These are phyloP conservation scores for Solenodon paradoxus DNA, from an alignment of 2,113 vertebrate genomes.

Conservation along the genomic window DNA sequence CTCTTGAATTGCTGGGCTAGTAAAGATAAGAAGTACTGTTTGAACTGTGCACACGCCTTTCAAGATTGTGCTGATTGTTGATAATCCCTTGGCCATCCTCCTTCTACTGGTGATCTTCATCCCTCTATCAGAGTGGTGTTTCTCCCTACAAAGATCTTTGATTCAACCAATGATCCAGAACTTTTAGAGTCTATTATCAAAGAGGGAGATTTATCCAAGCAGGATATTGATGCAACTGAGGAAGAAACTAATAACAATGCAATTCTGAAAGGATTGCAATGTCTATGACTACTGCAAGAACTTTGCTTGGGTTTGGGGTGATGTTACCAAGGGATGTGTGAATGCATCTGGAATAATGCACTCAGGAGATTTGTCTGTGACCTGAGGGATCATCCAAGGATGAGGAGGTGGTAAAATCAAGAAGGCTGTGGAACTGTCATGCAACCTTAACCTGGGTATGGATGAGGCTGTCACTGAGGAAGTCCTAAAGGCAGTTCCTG, in stretches of 20 bases:
- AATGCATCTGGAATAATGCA: background rate
- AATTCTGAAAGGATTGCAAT: background rate
- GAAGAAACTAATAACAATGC: background rate
- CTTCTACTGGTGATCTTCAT: background rate
- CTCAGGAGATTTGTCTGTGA: background rate
- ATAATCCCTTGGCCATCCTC: background rate
- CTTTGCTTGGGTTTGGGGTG: background rate
- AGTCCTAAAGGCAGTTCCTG: too few relatives aligned
- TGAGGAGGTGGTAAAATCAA: background rate
- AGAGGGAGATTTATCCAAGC: background rate
- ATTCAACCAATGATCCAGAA: background rate
- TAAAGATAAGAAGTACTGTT: background rate
- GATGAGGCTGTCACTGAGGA: too few relatives aligned
- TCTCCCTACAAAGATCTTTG: background rate
- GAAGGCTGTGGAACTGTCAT: background rate
- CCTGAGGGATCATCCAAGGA: background rate
- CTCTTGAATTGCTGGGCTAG: background rate
- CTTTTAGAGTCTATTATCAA: background rate
- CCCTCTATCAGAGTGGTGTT: background rate
- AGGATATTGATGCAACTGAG: background rate
- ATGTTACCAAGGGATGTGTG: background rate
- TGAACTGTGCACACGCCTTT: background rate
- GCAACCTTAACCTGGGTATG: background rate
- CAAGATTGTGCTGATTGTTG: background rate
- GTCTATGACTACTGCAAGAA: background rate